Evolutionary conservation across 1,140 invertebrate species (phyloP), one percentile per base, ranked within the genome.

Genomic region (Diachasma alloeum): DNA sequence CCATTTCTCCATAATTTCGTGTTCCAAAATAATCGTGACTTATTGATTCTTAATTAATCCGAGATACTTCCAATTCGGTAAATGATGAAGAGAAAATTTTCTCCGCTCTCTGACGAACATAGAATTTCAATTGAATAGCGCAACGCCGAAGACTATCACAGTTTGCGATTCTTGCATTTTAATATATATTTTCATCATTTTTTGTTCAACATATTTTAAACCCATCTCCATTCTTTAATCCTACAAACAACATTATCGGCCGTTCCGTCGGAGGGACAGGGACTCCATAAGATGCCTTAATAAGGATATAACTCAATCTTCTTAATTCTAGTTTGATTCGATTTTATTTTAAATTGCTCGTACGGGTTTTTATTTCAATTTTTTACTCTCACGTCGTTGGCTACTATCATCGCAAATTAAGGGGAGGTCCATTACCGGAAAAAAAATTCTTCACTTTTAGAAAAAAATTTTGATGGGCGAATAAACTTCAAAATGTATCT

Each of bases 101-200:
- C 17, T n/a, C 17, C 17, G 6, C 17, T 53, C 6, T n/a, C 15
- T 53, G 39, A 42, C 1, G 39, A 42, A 42, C 39, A 13, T 11
- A 42, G 9, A 5, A 13, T 42, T 42, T 42, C 9, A 10, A 24
- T 63, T 10, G 53, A 63, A 63, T 63, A 19, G 67, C 71, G 78
- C 79, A 83, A 82, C 79, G 80, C 78, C 82, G 82, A 79, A 83
- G 81, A 83, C 81, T 84, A 84, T 84, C 83, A 84, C 82, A 84
- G 83, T 83, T 83, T 73, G 74, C 81, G 78, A 81, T 82, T 79
- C 76, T 81, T 81, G 80, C 78, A 63, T 79, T 68, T 63, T 63
- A n/a, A 26, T 63, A 63, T 63, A 63, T 63, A 31, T 63, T 63
- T 63, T 19, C 19, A 19, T 63, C 4, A 26, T 63, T 26, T 59